Percentiles rank a stretch among this genome's conserved stretches.
These are phyloP conservation scores for Chrysaora quinquecirrha DNA, from an alignment of 30 jellyfish, hydroid and myxozoan species.

Conservation along the genomic window DNA sequence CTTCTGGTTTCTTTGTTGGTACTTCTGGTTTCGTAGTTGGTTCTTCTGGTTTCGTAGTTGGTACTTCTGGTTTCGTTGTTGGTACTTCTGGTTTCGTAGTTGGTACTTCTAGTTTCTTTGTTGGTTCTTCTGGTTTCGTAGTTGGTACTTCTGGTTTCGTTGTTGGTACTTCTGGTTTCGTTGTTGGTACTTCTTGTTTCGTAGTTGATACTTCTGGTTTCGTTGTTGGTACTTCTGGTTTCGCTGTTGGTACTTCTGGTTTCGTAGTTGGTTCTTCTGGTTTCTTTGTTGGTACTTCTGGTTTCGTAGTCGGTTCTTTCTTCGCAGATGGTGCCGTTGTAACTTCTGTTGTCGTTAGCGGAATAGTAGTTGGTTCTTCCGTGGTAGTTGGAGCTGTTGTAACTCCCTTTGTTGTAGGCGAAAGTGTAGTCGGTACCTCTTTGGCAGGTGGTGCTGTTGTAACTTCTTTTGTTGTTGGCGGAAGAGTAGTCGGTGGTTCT, in stretches of 20 bases:
- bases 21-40: background rate
- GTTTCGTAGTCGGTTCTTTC: background rate
- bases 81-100: background rate
- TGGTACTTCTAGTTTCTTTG: too few relatives aligned
- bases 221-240: background rate
- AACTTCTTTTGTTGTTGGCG: constrained; percentile 1
- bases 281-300: too few relatives aligned
- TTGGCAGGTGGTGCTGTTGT: background rate
- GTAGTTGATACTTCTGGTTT: too few relatives aligned
- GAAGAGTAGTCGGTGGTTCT: constrained; percentile 2
- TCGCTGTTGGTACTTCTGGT: background rate
- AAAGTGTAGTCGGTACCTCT: background rate
- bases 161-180: too few relatives aligned
- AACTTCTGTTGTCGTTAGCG: background rate
- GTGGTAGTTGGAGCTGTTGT: background rate
- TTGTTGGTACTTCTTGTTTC: background rate
- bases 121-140: background rate
- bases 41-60: too few relatives aligned
- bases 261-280: background rate
- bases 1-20: background rate
- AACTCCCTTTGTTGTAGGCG: background rate
- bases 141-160: too few relatives aligned
- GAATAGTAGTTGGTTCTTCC: constrained; percentile 2
- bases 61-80: background rate
- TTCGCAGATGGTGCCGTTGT: background rate